phyloP scores from a whole-genome alignment of 1,140 invertebrate species.

The Drosophila truncata region DNA sequence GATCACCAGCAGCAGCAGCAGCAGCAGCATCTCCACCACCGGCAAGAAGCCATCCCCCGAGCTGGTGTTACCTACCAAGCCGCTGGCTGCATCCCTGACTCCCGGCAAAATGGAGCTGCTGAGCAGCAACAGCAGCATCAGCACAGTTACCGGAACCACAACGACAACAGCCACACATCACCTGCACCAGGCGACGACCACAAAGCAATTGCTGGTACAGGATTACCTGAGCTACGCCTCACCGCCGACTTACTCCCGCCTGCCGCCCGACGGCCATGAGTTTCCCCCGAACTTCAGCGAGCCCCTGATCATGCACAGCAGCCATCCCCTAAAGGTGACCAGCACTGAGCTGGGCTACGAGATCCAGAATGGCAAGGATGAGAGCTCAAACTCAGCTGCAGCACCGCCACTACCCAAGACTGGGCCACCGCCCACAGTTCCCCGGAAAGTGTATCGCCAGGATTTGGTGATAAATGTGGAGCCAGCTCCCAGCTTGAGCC shows the following conservation, averaged over 20 bases:
- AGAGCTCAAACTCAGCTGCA: slow-evolving; percentile 7
- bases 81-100: slow-evolving; percentile 15
- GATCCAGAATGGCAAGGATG: slow-evolving; percentile 43
- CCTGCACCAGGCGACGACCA: slow-evolving; percentile 49
- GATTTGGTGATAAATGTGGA: slow-evolving; percentile 81
- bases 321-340: slow-evolving; percentile 43
- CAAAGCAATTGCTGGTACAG: slow-evolving; percentile 76
- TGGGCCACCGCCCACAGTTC: slow-evolving; percentile 75
- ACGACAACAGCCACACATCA: slow-evolving; percentile 47
- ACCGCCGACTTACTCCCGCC: slow-evolving; percentile 87
- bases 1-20: slow-evolving; percentile 26
- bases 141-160: slow-evolving; percentile 16
- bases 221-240: slow-evolving; percentile 81
- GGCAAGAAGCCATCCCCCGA: slow-evolving; percentile 21
- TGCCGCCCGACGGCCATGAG: slow-evolving; percentile 95
- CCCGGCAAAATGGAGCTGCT: slow-evolving; percentile 78
- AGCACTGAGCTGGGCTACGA: slow-evolving; percentile 30
- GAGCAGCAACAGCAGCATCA: slow-evolving; percentile 59
- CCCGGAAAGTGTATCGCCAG: slow-evolving; percentile 79
- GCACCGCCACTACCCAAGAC: slow-evolving; percentile 82
- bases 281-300: slow-evolving; percentile 92
- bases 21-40: slow-evolving; percentile 12
- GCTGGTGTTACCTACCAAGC: slow-evolving; percentile 16
- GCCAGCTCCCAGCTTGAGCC: slow-evolving; percentile 25
- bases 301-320: slow-evolving; percentile 84